Evolutionary conservation across 2,888 invertebrate genomes (phyloP), one percentile per base, ranked within the genome.

Genomic region (Bugula neritina): DNA sequence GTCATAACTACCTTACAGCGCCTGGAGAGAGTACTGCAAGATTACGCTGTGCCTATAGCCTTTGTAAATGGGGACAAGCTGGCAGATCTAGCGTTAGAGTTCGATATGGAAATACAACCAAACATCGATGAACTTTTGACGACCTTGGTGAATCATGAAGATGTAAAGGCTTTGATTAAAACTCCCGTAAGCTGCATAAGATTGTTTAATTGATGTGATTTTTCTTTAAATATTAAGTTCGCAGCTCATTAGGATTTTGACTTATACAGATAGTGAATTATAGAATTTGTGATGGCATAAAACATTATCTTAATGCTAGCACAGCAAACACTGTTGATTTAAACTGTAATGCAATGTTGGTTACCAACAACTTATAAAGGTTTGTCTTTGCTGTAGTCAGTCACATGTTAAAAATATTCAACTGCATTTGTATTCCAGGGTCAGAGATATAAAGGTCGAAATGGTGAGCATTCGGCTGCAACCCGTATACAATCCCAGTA

Each of bases 21-120:
- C 5, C 70, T 70, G 10, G 70, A 70, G 29, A 70, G 29, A 23
- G 43, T 70, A 13, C 43, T 82, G 73, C 76, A 77, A 1, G 79
- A 79, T 69, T 83, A 78, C 75, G 76, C 80, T 35, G 78, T 84
- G 17, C 83, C 84, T 35, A 77, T 84, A 21, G 83, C 82, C 58
- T 83, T 83, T 75, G 78, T 83, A 31, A 78, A 82, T 77, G 83
- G 84, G 74, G 82, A 82, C 74, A 81, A 77, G 74, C 73, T 83
- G 31, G 82, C 82, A 25, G 83, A 83, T 71, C 75, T 83, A 57
- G 78, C 83, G 0, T 74, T 81, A 72, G 82, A 81, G 75, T 81
- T 79, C 79, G 83, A 83, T 72, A 74, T 83, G 72, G 83, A 84
- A 74, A 77, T 75, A 72, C 74, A 77, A n/a, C 82, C 83, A 21